Percentiles rank a stretch among this genome's conserved stretches.
phyloP scores from a whole-genome alignment of 2,888 invertebrate species.

The Drosophila tripunctata region DNA sequence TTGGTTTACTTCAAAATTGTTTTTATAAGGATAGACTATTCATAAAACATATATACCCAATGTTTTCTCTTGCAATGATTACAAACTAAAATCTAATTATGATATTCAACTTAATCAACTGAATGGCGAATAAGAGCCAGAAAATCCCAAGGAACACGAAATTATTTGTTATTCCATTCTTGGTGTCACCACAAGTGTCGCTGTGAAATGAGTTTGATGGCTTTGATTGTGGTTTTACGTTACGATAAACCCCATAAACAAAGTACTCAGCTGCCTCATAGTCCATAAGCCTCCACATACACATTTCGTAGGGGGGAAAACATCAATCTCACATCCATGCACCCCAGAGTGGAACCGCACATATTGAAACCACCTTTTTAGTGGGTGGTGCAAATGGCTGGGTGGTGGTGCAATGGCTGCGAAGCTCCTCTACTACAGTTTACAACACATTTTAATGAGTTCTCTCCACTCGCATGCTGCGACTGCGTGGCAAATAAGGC shows the following conservation, averaged over 20 bases:
- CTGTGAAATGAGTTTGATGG: constrained; percentile 36
- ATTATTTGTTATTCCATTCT: constrained; percentile 17
- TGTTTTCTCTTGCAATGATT: not conserved
- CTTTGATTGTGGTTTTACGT: constrained; percentile 31
- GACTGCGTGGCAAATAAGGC: constrained; percentile 6
- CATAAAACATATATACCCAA: no score
- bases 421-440: constrained; percentile 34
- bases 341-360: constrained; percentile 25
- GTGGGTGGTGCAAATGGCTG: not conserved
- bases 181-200: constrained; percentile 10
- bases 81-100: not conserved
- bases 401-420: constrained; percentile 6
- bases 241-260: constrained; percentile 52
- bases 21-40: no score
- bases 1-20: no score
- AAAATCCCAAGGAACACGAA: not conserved
- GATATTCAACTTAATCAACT: not conserved
- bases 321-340: constrained; percentile 35
- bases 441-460: constrained; percentile 71
- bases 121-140: not conserved
- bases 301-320: constrained; percentile 19
- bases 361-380: constrained; percentile 50
- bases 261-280: constrained; percentile 36
- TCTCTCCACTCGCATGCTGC: constrained; percentile 34
- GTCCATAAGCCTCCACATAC: constrained; percentile 44